phyloP scores from a whole-genome alignment of 2,797 vertebrate species.

The Molossus alvarezi region DNA sequence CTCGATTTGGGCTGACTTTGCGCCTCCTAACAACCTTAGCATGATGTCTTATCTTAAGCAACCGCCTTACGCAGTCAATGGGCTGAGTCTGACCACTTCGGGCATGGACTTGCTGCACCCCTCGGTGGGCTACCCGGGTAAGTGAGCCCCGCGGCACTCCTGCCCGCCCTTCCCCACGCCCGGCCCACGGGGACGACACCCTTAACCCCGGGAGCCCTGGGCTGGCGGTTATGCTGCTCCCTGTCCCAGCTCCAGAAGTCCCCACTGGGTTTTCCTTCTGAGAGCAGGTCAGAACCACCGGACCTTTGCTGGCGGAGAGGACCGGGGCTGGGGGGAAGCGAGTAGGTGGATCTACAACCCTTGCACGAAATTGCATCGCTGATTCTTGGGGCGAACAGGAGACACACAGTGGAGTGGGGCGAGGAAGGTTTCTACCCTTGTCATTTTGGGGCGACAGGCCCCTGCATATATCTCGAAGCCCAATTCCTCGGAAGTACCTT shows the following conservation, averaged over 20 bases:
- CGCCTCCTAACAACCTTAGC: constrained; percentile 96
- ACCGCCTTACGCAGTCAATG: constrained; percentile 99
- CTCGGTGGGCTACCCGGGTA: constrained; percentile 98
- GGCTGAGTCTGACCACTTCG: constrained; percentile 98
- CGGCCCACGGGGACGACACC: neutral
- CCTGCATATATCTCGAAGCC: neutral
- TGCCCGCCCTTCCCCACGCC: neutral
- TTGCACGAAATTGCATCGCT: neutral
- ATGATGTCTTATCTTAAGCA: constrained; percentile 99
- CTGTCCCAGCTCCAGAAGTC: neutral
- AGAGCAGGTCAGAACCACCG: neutral
- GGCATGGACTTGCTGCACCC: constrained; percentile 99
- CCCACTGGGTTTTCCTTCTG: constrained; percentile 14
- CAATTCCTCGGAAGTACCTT: neutral
- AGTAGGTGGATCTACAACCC: neutral
- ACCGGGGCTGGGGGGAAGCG: neutral
- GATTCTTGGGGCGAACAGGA: neutral
- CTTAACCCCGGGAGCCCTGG: neutral
- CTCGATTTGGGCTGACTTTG: constrained; percentile 92
- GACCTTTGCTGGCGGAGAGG: neutral
- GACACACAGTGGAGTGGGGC: neutral
- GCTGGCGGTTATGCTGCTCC: neutral
- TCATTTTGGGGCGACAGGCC: neutral
- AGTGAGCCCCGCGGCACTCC: constrained; percentile 82
- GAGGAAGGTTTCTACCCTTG: neutral